Conservation (phyloP, 1,140 invertebrate species). For the Coptotermes formosanus region DNA sequence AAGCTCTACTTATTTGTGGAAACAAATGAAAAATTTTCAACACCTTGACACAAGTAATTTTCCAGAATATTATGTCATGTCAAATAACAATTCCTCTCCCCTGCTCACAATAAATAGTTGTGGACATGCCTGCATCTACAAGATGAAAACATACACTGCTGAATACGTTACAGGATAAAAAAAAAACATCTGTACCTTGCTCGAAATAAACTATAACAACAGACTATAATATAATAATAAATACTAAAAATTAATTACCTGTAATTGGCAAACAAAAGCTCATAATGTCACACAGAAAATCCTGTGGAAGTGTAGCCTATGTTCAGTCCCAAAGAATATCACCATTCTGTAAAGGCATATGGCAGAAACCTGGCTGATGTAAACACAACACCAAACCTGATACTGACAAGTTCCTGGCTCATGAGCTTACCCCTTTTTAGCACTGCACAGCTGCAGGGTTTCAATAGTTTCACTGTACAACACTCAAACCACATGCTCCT, state of each 20-base stretch:
- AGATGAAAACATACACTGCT: background rate
- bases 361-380: too few species aligned
- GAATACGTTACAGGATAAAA: background rate
- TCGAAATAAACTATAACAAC: background rate
- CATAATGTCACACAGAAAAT: constrained; percentile 4
- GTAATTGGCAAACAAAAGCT: background rate
- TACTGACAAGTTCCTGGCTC: too few species aligned
- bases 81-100: background rate
- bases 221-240: background rate
- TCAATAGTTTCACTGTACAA: too few species aligned
- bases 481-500: too few species aligned
- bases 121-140: background rate
- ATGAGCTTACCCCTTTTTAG: too few species aligned
- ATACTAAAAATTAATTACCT: background rate
- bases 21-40: too few species aligned
- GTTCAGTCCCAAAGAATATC: background rate
- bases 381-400: too few species aligned
- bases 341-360: background rate
- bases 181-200: background rate
- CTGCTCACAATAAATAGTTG: background rate
- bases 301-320: background rate
- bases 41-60: too few species aligned
- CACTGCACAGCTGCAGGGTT: too few species aligned
- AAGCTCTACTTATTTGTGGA: too few species aligned
- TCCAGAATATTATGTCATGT: too few species aligned